Conservation (phyloP, 2,113 vertebrate genomes). For the Notarius quadriscutis region DNA sequence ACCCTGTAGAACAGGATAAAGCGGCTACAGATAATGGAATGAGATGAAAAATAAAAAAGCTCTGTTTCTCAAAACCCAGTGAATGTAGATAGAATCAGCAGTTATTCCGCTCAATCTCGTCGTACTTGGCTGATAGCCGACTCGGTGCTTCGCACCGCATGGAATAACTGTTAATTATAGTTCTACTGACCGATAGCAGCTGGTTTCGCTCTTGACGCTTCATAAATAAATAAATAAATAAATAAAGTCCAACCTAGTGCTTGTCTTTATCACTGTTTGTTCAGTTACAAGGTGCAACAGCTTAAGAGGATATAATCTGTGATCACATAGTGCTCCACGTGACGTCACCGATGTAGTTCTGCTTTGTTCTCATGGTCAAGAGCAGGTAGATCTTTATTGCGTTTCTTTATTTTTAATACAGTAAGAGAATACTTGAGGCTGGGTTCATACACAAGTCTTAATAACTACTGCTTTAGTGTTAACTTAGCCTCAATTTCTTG, state of each 20-base stretch:
- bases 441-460: not conserved
- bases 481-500: not conserved
- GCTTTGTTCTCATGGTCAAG: not conserved
- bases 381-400: not conserved
- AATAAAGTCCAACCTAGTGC: not conserved
- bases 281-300: conserved; percentile 12
- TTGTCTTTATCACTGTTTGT: not conserved
- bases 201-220: not conserved
- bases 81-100: too few species aligned
- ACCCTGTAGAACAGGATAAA: too few species aligned
- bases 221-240: not conserved
- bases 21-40: too few species aligned
- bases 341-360: not conserved
- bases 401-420: not conserved
- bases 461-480: not conserved
- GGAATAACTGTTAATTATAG: not conserved
- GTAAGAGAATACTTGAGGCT: not conserved
- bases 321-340: not conserved
- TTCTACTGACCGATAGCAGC: not conserved
- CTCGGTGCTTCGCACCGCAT: too few species aligned
- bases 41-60: too few species aligned
- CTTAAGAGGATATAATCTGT: not conserved
- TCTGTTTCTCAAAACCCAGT: too few species aligned
- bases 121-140: too few species aligned
- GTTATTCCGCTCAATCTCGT: too few species aligned